Conservation (phyloP, 2,113 vertebrate species). For the Stomatorhinus ivindoensis region DNA sequence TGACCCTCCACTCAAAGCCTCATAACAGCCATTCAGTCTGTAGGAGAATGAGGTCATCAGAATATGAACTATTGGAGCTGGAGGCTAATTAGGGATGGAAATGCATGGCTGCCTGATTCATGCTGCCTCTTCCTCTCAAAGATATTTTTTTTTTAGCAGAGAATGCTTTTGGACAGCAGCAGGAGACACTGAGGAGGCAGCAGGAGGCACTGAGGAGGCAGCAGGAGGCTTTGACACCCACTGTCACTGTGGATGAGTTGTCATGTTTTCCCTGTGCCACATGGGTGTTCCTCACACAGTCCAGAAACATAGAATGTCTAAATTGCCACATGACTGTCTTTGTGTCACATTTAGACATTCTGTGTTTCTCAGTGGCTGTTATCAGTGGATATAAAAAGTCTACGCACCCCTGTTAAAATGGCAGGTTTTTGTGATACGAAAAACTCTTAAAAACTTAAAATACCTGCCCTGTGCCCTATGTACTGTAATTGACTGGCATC, state of each 20-base stretch:
- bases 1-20: constrained; percentile 78
- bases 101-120: background rate
- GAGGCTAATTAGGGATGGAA: background rate
- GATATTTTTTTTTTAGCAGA: background rate
- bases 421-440: background rate
- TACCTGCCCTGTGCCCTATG: background rate
- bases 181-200: background rate
- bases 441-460: background rate
- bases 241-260: background rate
- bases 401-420: background rate
- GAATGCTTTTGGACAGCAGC: background rate
- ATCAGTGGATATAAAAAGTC: background rate
- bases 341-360: too few relatives aligned
- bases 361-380: too few relatives aligned
- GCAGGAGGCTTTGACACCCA: background rate
- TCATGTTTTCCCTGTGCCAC: background rate
- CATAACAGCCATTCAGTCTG: constrained; percentile 79
- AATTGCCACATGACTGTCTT: background rate
- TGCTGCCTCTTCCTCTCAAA: background rate
- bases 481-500: background rate
- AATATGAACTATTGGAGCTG: background rate
- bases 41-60: background rate
- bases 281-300: background rate
- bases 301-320: background rate
- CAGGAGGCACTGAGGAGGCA: background rate